Evolutionary conservation across 2,113 vertebrate species (phyloP), one percentile per base, ranked within the genome.

Genomic region (Phyllostomus discolor): DNA sequence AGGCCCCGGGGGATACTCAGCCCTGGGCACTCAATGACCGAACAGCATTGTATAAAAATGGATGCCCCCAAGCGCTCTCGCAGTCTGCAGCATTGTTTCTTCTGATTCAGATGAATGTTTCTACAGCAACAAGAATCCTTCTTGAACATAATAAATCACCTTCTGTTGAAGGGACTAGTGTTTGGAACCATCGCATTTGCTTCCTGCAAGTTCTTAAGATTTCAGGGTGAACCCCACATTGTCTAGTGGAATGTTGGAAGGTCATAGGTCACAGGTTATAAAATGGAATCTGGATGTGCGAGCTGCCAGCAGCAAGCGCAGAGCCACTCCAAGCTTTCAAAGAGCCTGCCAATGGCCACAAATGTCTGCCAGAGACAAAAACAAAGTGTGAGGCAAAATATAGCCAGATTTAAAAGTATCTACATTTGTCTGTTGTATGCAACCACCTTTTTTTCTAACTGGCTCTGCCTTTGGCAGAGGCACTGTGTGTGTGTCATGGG

Each of bases 21-120:
- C 12, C 10, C 43, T 26, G 14, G 48, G 0, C 35, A 33, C 0
- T 2, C 9, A 5, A 0, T 14, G 20, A 28, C 28, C 38, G 7
- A 10, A 10, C 10, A 43, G n/a, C 10, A 7, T 22, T 48, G 4
- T n/a, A 19, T 52, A 19, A 10, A 86, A 86, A 52, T 0, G 2
- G 19, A 22, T 10, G 16, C 50, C 79, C 10, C 5, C 31, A 17
- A 10, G 1, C 1, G 28, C 57, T 43, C 52, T 70, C 69, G 10
- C 12, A 4, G 0, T 26, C 70, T 48, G 6, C 43, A 43, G 46
- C 6, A 1, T 14, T 38, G 4, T 24, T 33, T 59, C 50, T 70
- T 59, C 43, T 38, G 48, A 59, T 0, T 9, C 28, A 66, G 19
- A 2, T 3, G 16, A 48, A 2, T 22, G 5, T 64, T 57, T 62